Evolutionary conservation across 2,797 vertebrate genomes (phyloP).

Genomic region (Notoglanidium macrostoma): DNA sequence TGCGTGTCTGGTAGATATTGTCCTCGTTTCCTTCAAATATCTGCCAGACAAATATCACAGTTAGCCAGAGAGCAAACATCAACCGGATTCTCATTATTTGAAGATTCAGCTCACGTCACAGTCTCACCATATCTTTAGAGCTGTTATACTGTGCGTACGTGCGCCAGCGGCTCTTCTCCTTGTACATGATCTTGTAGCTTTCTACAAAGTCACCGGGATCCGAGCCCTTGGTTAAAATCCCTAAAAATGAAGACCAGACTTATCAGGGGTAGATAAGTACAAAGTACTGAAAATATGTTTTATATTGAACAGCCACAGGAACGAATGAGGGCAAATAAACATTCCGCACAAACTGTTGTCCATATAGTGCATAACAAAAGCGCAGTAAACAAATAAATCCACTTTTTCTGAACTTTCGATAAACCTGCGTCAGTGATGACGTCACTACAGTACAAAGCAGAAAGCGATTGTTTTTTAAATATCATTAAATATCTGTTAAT

Average conservation of each 20-base stretch:
- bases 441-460: neutral
- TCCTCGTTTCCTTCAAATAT: conserved; percentile 81
- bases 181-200: conserved; percentile 78
- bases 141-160: conserved; percentile 75
- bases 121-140: conserved; percentile 77
- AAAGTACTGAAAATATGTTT: neutral
- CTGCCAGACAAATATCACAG: conserved; percentile 59
- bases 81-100: neutral
- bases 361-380: neutral
- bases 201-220: conserved; percentile 74
- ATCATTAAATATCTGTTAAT: no score
- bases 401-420: neutral
- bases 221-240: conserved; percentile 78
- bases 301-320: neutral
- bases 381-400: neutral
- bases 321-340: neutral
- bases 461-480: neutral
- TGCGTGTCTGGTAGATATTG: conserved; percentile 72
- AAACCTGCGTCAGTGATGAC: neutral
- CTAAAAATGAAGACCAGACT: conserved; percentile 56
- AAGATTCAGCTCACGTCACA: neutral
- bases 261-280: neutral
- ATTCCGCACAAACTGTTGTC: neutral
- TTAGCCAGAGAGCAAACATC: neutral
- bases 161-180: conserved; percentile 79